Conservation (phyloP, 2,888 invertebrate species). For the Gortyna flavago region DNA sequence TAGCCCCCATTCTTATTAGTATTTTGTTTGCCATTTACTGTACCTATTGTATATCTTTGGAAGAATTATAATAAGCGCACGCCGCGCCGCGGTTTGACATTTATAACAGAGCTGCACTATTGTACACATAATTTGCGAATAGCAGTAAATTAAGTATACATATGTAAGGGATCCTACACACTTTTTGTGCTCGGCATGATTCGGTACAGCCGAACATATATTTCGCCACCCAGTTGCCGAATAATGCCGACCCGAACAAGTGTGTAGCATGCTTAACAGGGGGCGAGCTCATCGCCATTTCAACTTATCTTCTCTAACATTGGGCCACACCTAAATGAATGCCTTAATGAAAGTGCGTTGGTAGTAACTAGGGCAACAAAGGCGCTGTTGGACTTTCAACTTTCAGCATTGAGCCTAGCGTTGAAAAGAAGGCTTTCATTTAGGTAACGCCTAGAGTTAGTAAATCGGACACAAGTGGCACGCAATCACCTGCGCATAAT, state of each 20-base stretch:
- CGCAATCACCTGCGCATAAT: neutral
- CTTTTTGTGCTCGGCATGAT: neutral
- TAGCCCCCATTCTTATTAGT: fast-evolving
- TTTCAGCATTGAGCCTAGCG: too few relatives aligned
- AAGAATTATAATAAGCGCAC: neutral
- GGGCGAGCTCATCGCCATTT: neutral
- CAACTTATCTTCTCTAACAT: neutral
- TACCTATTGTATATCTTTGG: neutral
- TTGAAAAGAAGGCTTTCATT: neutral
- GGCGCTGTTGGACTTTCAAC: neutral
- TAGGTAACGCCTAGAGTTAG: neutral
- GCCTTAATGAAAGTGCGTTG: neutral
- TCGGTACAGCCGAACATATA: neutral
- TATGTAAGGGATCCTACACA: neutral
- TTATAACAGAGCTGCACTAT: conserved; percentile 4
- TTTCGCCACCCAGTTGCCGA: neutral
- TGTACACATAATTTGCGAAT: neutral
- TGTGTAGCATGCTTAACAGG: too few relatives aligned
- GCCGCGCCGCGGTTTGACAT: neutral
- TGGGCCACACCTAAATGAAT: neutral
- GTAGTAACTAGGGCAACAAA: too few relatives aligned
- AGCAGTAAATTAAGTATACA: neutral
- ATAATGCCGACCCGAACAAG: neutral
- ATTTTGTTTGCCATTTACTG: neutral
- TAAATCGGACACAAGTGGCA: too few relatives aligned